phyloP scores from a whole-genome alignment of 2,797 vertebrate genomes.

The Astyanax mexicanus region DNA sequence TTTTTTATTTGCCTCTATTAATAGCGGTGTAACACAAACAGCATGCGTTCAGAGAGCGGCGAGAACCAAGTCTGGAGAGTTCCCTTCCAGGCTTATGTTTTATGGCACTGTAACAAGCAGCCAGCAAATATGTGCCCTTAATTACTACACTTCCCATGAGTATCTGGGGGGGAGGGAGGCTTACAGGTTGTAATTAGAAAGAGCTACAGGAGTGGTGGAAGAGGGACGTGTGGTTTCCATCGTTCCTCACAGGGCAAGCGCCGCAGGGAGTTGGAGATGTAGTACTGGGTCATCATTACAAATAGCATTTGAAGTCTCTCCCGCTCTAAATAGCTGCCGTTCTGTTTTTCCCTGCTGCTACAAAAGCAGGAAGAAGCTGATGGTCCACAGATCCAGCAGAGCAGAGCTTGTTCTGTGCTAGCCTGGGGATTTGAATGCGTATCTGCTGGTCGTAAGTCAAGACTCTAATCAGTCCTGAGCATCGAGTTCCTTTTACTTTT shows the following conservation, averaged over 20 bases:
- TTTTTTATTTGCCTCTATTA: constrained; percentile 67
- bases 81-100: constrained; percentile 64
- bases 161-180: constrained; percentile 57
- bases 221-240: constrained; percentile 19
- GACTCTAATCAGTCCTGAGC: constrained; percentile 29
- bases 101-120: constrained; percentile 67
- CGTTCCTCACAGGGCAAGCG: constrained; percentile 8
- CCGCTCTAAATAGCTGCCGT: constrained; percentile 19
- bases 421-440: constrained; percentile 31
- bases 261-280: constrained; percentile 32
- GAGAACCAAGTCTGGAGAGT: constrained; percentile 29
- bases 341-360: constrained; percentile 22
- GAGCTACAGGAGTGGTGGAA: constrained; percentile 24
- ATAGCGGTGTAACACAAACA: constrained; percentile 72
- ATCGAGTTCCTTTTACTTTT: constrained; percentile 24
- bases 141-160: constrained; percentile 72
- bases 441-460: constrained; percentile 28
- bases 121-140: constrained; percentile 72
- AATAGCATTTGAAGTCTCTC: constrained; percentile 45
- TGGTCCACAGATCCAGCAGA: constrained; percentile 17
- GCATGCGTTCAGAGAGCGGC: constrained; percentile 58
- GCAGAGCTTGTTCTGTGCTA: constrained; percentile 4
- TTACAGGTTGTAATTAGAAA: constrained; percentile 50
- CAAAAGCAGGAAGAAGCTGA: constrained; percentile 27
- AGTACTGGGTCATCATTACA: constrained; percentile 36